A percentile compares a stretch with the other conserved stretches of the same genome.
Evolutionary conservation across 1,140 invertebrate species (phyloP).

Genomic region (Plectrocnemia conspersa): DNA sequence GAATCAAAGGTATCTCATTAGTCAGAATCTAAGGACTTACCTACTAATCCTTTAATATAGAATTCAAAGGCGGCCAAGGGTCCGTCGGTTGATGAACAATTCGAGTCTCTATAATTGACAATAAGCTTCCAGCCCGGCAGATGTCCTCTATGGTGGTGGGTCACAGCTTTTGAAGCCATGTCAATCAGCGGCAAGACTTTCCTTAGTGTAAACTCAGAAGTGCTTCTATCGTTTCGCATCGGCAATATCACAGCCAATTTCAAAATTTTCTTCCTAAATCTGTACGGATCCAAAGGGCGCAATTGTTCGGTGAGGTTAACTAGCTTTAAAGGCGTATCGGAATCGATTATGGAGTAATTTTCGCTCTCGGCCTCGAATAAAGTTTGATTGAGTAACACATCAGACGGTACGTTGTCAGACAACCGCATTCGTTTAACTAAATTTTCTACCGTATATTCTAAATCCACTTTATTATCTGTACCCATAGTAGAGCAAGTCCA

Average conservation of each 20-base stretch:
- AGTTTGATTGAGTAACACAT: too few relatives aligned
- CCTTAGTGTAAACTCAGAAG: conserved; percentile 60
- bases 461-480: too few relatives aligned
- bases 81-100: conserved; percentile 74
- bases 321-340: conserved; percentile 40
- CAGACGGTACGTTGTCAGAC: too few relatives aligned
- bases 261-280: conserved; percentile 46
- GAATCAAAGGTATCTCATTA: too few relatives aligned
- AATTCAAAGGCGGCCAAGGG: conserved; percentile 76
- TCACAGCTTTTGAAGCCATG: conserved; percentile 64
- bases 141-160: conserved; percentile 50
- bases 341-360: too few relatives aligned
- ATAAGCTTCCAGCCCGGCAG: conserved; percentile 63
- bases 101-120: conserved; percentile 66
- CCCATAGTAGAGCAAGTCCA: conserved; percentile 12
- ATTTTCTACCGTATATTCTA: too few relatives aligned
- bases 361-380: too few relatives aligned
- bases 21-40: too few relatives aligned
- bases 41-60: conserved; percentile 62
- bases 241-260: conserved; percentile 67
- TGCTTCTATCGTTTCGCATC: conserved; percentile 53
- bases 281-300: conserved; percentile 38
- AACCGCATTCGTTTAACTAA: too few relatives aligned
- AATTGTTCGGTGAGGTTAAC: conserved; percentile 45
- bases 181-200: conserved; percentile 70